Conservation (phyloP, 2,888 invertebrate species). For the Galeopsomyia nigrocyanea region DNA sequence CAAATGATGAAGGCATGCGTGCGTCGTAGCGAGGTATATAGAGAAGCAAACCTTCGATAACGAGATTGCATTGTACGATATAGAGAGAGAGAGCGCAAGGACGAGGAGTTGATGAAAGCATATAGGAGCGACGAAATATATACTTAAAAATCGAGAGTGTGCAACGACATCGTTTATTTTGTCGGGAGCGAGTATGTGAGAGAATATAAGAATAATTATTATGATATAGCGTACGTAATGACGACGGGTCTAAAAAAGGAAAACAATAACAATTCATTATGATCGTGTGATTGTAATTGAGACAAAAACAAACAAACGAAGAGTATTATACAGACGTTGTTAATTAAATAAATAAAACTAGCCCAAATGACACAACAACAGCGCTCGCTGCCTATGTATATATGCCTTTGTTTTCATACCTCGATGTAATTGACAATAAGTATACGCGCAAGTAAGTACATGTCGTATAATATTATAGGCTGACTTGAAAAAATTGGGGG, state of each 20-base stretch:
- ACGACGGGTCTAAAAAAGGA: conserved; percentile 67
- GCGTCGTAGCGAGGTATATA: conserved; percentile 56
- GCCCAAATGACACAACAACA: conserved; percentile 61
- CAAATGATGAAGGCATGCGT: conserved; percentile 56
- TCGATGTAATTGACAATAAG: background rate
- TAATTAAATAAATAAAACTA: conserved; percentile 69
- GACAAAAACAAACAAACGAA: conserved; percentile 58
- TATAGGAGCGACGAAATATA: too few relatives aligned
- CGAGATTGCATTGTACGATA: too few relatives aligned
- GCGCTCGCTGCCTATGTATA: conserved; percentile 11
- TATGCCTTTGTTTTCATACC: background rate
- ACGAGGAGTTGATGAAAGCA: too few relatives aligned
- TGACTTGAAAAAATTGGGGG: background rate
- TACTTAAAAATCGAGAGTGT: conserved; percentile 47
- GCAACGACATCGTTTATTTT: conserved; percentile 56
- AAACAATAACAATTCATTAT: conserved; percentile 54
- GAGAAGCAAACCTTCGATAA: background rate
- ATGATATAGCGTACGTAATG: conserved; percentile 63
- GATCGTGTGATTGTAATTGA: conserved; percentile 49
- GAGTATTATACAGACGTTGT: conserved; percentile 69
- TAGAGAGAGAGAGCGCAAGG: too few relatives aligned
- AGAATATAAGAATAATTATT: conserved; percentile 53
- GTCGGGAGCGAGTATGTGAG: conserved; percentile 57
- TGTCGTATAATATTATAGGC: background rate
- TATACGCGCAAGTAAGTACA: too few relatives aligned